Evolutionary conservation across 1,140 invertebrate genomes (phyloP), one percentile per base, ranked within the genome.

Genomic region (Dendroctonus ponderosae): DNA sequence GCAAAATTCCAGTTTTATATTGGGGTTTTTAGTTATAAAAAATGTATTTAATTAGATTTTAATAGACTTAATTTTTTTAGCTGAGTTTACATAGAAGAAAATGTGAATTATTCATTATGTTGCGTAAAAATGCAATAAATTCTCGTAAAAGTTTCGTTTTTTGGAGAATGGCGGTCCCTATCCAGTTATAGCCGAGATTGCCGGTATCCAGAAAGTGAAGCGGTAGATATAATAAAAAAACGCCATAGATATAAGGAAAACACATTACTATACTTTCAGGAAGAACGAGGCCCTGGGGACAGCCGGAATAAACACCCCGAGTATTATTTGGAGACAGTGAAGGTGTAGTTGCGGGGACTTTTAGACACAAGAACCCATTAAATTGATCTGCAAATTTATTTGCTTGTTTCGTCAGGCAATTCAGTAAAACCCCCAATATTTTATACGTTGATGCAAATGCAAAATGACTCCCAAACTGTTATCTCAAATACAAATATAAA

Each of bases 221-320:
- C 67, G 69, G 72, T 73, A 74, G 71, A 74, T 62, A 74, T 74
- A 75, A 74, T 73, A 74, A 75, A 75, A 26, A 74, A 73, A 71
- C 68, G 69, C 68, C 72, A 70, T 75, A 26, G 26, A 26, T 26
- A 75, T 77, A 78, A 77, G 76, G 75, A 78, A 78, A 78, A 78
- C 75, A 76, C 76, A 78, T 78, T 78, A 77, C 75, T 70, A 26
- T 26, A 78, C 77, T 77, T 64, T 74, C 71, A 70, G 70, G 58
- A 48, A 48, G 72, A 78, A 78, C 76, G 74, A 70, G 59, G 51
- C 76, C 74, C 75, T n/a, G 39, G 76, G 64, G 76, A 56, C 53
- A 40, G 26, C 37, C 41, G 53, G 39, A 56, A 56, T 56, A 56
- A 52, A 56, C 53, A 41, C 53, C 53, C 26, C 9, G 26, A 56